Percentiles rank a stretch among this genome's conserved stretches.
phyloP scores from a whole-genome alignment of 2,113 vertebrate species.

The Lagenorhynchus albirostris region DNA sequence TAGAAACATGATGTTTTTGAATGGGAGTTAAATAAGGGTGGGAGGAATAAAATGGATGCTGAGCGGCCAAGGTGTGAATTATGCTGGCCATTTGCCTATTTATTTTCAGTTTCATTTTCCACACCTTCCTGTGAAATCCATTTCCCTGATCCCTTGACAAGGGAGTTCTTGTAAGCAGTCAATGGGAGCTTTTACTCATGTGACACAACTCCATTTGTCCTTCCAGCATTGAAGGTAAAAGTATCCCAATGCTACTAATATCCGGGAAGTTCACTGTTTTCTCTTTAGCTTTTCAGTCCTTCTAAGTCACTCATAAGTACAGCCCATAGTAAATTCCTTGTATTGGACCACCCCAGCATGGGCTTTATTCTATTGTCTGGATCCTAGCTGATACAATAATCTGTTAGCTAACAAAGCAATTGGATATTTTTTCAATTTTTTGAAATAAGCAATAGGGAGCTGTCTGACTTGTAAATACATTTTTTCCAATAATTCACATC shows the following conservation, averaged over 20 bases:
- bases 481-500: neutral
- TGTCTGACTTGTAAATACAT: neutral
- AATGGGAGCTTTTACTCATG: neutral
- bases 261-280: neutral
- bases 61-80: neutral
- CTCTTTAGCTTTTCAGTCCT: neutral
- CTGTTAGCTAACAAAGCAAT: neutral
- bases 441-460: neutral
- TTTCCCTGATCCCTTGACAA: neutral
- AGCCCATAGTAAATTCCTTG: neutral
- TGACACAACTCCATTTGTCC: neutral
- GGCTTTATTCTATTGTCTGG: fast-evolving
- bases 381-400: too few species aligned
- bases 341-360: fast-evolving
- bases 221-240: neutral
- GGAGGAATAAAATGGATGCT: neutral
- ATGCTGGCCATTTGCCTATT: neutral
- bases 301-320: neutral
- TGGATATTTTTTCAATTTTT: fast-evolving
- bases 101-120: neutral
- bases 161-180: too few species aligned
- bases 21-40: too few species aligned
- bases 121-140: neutral
- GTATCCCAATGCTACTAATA: too few species aligned
- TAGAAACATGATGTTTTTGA: neutral